Percentiles rank a stretch among this genome's conserved stretches.
Conservation (phyloP, 2,888 invertebrate genomes). For the Agapostemon virescens region DNA sequence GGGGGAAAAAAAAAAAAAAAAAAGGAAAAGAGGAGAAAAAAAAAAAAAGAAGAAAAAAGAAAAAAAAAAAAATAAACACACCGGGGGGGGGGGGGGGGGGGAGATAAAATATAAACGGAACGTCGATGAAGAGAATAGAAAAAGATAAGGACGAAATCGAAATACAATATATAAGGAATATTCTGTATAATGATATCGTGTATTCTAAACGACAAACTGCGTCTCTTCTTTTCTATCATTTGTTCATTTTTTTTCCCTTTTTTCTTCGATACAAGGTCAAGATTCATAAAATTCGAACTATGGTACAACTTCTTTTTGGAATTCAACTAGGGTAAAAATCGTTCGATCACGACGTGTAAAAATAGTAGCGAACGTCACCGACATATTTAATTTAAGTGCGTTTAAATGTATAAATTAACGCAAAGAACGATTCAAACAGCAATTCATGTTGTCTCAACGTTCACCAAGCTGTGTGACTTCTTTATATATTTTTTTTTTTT, state of each 20-base stretch:
- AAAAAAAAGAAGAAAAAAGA: no score
- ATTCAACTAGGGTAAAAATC: constrained; percentile 51
- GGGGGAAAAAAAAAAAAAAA: no score
- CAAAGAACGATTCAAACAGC: constrained; percentile 29
- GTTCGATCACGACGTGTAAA: constrained; percentile 61
- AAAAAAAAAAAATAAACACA: no score
- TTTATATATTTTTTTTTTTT: no score
- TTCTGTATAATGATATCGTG: constrained; percentile 39
- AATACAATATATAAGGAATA: constrained; percentile 36
- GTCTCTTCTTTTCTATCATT: neutral
- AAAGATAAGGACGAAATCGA: constrained; percentile 18
- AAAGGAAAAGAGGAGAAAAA: no score
- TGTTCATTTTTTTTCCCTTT: constrained; percentile 13
- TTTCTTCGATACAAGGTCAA: constrained; percentile 22
- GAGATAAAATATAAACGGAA: constrained; percentile 39
- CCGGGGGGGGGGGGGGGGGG: no score
- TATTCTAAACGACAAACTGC: constrained; percentile 18
- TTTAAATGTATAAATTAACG: constrained; percentile 52
- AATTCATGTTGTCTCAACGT: constrained; percentile 40
- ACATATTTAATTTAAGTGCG: constrained; percentile 58
- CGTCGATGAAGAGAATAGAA: constrained; percentile 37
- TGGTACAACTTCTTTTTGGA: constrained; percentile 37
- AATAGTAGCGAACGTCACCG: constrained; percentile 60
- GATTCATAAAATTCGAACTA: constrained; percentile 45
- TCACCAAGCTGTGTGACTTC: neutral